A percentile compares a stretch with the other conserved stretches of the same genome.
Conservation (phyloP, 2,888 invertebrate species). For the Heliconius hortense region DNA sequence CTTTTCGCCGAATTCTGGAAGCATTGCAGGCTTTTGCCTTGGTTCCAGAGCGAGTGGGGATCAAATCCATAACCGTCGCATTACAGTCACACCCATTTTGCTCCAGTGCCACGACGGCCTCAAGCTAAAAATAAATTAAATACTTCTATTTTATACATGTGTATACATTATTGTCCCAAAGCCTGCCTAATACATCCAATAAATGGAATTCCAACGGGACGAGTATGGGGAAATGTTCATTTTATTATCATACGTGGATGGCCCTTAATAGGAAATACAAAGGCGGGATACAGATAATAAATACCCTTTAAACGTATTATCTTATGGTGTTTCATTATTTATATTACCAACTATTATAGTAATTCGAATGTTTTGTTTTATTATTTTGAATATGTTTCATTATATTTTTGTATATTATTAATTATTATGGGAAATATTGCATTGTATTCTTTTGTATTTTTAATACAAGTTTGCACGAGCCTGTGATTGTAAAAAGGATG, state of each 20-base stretch:
- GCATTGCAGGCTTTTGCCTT: too few species aligned
- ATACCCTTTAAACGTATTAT: slow-evolving; percentile 16
- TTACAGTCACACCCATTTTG: too few species aligned
- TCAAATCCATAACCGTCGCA: too few species aligned
- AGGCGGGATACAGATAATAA: slow-evolving; percentile 26
- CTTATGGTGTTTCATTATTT: neutral
- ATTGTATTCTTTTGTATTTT: too few species aligned
- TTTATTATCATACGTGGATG: slow-evolving; percentile 53
- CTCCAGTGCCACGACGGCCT: too few species aligned
- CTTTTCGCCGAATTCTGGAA: too few species aligned
- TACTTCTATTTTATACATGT: neutral
- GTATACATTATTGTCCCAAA: slow-evolving; percentile 28
- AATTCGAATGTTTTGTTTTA: neutral
- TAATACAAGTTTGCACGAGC: neutral
- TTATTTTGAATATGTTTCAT: neutral
- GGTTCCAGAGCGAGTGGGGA: too few species aligned
- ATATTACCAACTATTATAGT: neutral
- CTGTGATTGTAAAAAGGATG: neutral
- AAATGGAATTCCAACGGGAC: slow-evolving; percentile 62
- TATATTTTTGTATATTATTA: neutral
- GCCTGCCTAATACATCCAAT: slow-evolving; percentile 51
- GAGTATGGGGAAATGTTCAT: slow-evolving; percentile 46
- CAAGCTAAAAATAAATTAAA: too few species aligned
- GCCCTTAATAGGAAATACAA: slow-evolving; percentile 42
- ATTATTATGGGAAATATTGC: too few species aligned